phyloP scores from a whole-genome alignment of 2,797 vertebrate species.

The Nyctibius grandis region DNA sequence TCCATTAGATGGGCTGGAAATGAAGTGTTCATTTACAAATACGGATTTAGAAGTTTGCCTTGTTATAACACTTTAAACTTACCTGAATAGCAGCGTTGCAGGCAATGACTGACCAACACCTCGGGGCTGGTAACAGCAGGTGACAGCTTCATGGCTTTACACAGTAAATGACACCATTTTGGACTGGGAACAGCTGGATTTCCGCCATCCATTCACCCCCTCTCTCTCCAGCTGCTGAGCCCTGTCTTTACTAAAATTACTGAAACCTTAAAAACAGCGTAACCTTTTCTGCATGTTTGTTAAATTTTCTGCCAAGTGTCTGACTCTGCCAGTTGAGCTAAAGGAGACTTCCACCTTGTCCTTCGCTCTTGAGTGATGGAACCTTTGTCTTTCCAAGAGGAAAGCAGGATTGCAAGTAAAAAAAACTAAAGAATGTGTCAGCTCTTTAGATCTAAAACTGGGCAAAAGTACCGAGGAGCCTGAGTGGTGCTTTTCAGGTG shows the following conservation, averaged over 20 bases:
- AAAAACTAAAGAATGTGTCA: background rate
- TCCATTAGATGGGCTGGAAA: background rate
- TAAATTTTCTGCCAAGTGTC: conserved; percentile 24
- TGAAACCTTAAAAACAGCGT: background rate
- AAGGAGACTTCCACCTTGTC: conserved; percentile 13
- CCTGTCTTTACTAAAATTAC: conserved; percentile 1
- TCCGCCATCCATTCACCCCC: conserved; percentile 44
- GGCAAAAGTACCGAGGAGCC: background rate
- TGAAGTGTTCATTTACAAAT: accelerated
- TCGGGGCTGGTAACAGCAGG: background rate
- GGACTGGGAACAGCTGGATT: conserved; percentile 42
- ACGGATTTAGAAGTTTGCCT: background rate
- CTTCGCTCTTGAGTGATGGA: background rate
- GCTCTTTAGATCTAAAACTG: background rate
- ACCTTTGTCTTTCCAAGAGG: background rate
- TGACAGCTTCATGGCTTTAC: background rate
- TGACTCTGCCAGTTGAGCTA: conserved; percentile 35
- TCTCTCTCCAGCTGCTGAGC: conserved; percentile 24
- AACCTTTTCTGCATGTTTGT: conserved; percentile 14
- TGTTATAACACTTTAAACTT: background rate
- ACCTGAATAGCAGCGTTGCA: accelerated
- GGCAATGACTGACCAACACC: background rate
- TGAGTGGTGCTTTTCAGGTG: accelerated
- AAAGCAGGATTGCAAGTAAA: background rate
- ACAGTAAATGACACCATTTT: background rate